These are phyloP conservation scores for Syngnathoides biaculeatus DNA, from an alignment of 2,113 vertebrate species.

Conservation along the genomic window DNA sequence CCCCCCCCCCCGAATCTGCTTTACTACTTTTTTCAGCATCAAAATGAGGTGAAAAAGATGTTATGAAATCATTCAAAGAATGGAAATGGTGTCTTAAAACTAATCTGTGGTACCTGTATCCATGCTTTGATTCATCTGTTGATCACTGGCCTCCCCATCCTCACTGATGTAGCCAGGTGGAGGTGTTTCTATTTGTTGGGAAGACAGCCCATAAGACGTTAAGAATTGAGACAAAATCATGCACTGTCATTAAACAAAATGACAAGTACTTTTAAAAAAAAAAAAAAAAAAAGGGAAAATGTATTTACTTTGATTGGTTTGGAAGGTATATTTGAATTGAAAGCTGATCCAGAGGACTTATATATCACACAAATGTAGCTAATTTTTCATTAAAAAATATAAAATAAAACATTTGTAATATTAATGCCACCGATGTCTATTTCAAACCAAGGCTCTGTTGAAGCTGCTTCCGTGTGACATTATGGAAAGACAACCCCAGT, in stretches of 20 bases:
- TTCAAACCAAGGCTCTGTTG: no score
- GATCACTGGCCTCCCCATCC: conserved; percentile 97
- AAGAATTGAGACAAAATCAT: not conserved
- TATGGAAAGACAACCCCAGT: no score
- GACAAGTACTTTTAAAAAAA: not conserved
- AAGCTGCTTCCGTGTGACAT: no score
- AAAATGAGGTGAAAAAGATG: not conserved
- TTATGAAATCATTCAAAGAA: not conserved
- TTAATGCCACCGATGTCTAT: no score
- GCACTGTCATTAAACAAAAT: not conserved
- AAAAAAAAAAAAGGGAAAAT: not conserved
- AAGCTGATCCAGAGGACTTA: no score
- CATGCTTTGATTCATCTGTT: conserved; percentile 99
- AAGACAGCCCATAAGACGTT: not conserved
- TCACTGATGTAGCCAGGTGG: conserved; percentile 98
- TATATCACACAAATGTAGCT: no score
- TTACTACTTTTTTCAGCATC: not conserved
- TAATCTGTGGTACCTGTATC: conserved; percentile 83
- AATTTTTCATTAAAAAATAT: no score
- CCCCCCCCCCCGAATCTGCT: no score
- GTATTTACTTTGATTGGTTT: not conserved
- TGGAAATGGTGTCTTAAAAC: not conserved
- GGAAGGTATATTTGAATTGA: not conserved
- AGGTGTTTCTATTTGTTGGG: conserved; percentile 82
- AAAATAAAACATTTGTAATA: no score